Evolutionary conservation across 2,113 vertebrate species (phyloP).

Genomic region (Balaenoptera acutorostrata): DNA sequence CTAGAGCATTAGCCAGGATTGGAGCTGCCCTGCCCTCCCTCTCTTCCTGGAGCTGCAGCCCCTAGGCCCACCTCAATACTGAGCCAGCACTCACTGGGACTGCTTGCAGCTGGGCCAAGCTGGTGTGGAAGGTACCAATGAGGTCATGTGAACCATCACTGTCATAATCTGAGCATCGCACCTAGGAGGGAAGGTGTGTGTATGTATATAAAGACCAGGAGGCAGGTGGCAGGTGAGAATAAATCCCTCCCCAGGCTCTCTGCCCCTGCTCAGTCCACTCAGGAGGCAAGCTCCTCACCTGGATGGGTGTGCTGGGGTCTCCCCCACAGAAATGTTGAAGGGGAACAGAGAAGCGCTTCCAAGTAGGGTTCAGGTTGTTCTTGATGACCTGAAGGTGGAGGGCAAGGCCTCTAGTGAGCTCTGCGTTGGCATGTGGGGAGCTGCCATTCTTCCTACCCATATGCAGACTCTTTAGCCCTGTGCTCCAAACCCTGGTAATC

Average conservation of each 20-base stretch:
- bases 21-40: neutral
- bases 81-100: conserved; percentile 81
- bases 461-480: neutral
- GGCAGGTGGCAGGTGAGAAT: neutral
- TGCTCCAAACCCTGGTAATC: neutral
- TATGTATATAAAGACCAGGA: neutral
- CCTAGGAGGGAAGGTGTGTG: conserved; percentile 75
- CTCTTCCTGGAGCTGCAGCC: neutral
- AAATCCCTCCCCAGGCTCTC: neutral
- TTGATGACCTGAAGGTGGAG: conserved; percentile 88
- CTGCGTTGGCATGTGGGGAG: neutral
- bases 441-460: neutral
- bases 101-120: conserved; percentile 84
- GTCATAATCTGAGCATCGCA: conserved; percentile 90
- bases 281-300: conserved; percentile 80
- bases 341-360: conserved; percentile 90
- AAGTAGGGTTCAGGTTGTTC: conserved; percentile 92
- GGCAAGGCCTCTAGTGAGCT: neutral
- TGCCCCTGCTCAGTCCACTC: neutral
- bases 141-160: conserved; percentile 92
- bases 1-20: neutral
- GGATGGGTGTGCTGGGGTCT: conserved; percentile 86
- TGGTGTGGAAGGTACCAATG: conserved; percentile 90
- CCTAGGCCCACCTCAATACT: neutral
- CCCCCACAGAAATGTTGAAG: conserved; percentile 91